Percentiles rank a stretch among this genome's conserved stretches.
phyloP scores from a whole-genome alignment of 2,113 vertebrate genomes.

The Odontophorus gujanensis region DNA sequence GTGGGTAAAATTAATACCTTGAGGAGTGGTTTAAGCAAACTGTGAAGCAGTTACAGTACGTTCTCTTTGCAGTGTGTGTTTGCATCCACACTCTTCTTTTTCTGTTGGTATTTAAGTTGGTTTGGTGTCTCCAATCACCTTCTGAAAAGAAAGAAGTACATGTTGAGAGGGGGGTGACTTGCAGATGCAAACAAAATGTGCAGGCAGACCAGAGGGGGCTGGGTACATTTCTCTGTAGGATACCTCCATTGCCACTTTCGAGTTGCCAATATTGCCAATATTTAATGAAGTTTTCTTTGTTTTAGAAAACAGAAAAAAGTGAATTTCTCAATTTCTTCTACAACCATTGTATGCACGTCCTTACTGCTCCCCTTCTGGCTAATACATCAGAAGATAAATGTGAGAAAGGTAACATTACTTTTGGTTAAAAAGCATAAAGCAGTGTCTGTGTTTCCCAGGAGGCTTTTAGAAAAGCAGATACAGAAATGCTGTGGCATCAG shows the following conservation, averaged over 20 bases:
- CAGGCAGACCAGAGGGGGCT: not conserved
- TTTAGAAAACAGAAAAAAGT: constrained; percentile 98
- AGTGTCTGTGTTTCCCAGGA: not conserved
- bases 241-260: not conserved
- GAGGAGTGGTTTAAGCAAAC: not conserved
- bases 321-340: constrained; percentile 99
- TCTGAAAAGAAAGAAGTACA: not conserved
- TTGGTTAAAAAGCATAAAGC: not conserved
- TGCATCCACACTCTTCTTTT: not conserved
- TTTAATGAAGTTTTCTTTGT: constrained; percentile 10
- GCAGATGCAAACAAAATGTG: not conserved
- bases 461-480: not conserved
- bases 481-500: not conserved
- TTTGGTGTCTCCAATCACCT: not conserved
- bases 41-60: not conserved
- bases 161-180: not conserved
- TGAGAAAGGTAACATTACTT: constrained; percentile 83
- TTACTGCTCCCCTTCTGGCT: constrained; percentile 95
- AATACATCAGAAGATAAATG: constrained; percentile 93
- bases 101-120: not conserved
- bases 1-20: not conserved
- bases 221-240: not conserved
- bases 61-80: not conserved
- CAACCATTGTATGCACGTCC: constrained; percentile 99
- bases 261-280: no score